A percentile compares a stretch with the other conserved stretches of the same genome.
Evolutionary conservation across 2,113 vertebrate species (phyloP).

Genomic region (Casuarius casuarius): DNA sequence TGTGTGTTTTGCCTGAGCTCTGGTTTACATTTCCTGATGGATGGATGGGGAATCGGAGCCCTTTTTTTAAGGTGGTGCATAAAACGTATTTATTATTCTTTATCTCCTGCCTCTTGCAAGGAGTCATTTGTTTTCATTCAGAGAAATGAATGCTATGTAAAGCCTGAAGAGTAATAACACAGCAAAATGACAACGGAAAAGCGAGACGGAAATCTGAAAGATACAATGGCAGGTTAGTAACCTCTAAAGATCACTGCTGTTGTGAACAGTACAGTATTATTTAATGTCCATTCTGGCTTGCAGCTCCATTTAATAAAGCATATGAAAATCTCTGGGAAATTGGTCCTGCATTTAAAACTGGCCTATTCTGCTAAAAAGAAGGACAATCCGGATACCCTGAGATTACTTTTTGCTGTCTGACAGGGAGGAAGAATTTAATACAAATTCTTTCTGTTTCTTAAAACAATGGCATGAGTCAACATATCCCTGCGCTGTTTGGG

Average conservation of each 20-base stretch:
- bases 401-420: not conserved
- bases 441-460: not conserved
- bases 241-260: conserved; percentile 30
- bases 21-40: conserved; percentile 70
- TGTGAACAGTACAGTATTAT: not conserved
- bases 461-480: conserved; percentile 49
- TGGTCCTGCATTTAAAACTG: not conserved
- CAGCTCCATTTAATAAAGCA: conserved; percentile 31
- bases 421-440: conserved; percentile 7
- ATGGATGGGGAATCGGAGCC: conserved; percentile 66
- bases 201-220: conserved; percentile 6
- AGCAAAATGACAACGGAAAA: conserved; percentile 62
- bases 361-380: not conserved
- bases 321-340: conserved; percentile 2
- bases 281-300: conserved; percentile 7
- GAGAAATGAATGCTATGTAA: conserved; percentile 71
- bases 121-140: conserved; percentile 83
- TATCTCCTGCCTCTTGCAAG: conserved; percentile 75
- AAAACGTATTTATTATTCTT: conserved; percentile 82
- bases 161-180: conserved; percentile 71
- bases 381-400: not conserved
- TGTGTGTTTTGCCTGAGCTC: conserved; percentile 34
- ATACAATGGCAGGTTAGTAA: conserved; percentile 63
- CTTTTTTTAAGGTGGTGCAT: conserved; percentile 68
- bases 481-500: not conserved